Evolutionary conservation across 2,113 vertebrate genomes (phyloP), one percentile per base, ranked within the genome.

Genomic region (Panthera uncia): DNA sequence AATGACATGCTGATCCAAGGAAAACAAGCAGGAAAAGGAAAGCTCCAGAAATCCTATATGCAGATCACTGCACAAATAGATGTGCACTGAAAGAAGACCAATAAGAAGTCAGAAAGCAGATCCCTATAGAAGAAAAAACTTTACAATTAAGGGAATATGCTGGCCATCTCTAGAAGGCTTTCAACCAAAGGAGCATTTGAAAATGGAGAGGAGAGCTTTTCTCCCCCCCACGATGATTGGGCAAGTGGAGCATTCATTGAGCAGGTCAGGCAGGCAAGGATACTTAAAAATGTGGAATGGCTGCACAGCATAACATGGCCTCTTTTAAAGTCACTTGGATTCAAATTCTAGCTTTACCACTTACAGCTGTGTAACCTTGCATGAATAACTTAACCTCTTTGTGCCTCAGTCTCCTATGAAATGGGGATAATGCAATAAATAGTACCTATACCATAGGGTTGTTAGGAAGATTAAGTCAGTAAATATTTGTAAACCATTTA

Each of bases 341-440:
- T 96, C 45, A 91, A 88, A 96, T n/a, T 90, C 38, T 23, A 95
- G 25, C 52, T 91, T 93, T 84, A 91, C 41, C 69, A 88, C 33
- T 63, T 73, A 85, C 16, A 84, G 55, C 52, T 88, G 31, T 68
- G 23, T 85, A 52, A 93, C 41, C 45, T 21, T 71, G 55, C 11
- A 2, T 66, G 50, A 63, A 12, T 82, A 90, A 86, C 25, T 6
- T 78, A 69, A 92, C 12, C 13, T 81, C 33, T 69, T 23, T 93
- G 33, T 45, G 41, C 33, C 52, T 95, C 71, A 52, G 52, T 27
- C 84, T 91, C 69, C 71, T 27, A 19, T 52, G 55, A 94, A 94
- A 84, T 31, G 8, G 23, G 48, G 23, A 87, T 71, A 96, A 91
- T 29, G 18, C 25, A 82, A 81, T n/a, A 87, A 82, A 81, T n/a